phyloP scores from a whole-genome alignment of 2,113 vertebrate genomes.

The Trogon melanurus region DNA sequence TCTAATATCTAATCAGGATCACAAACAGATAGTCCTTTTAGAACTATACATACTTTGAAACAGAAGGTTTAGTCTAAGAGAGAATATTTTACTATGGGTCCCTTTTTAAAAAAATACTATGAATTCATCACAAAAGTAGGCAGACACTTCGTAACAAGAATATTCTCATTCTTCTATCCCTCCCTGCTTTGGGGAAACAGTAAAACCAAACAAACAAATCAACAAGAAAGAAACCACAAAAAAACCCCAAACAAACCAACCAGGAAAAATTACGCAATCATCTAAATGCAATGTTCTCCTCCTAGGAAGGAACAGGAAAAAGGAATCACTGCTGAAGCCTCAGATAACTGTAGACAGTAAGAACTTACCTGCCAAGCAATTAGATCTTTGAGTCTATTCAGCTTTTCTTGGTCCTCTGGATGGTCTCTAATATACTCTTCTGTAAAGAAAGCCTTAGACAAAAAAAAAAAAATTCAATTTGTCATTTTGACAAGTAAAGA shows the following conservation, averaged over 20 bases:
- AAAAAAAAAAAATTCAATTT: background rate
- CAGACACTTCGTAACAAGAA: background rate
- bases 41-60: background rate
- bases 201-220: background rate
- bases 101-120: background rate
- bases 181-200: background rate
- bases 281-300: background rate
- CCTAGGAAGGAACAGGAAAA: background rate
- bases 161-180: background rate
- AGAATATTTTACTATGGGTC: background rate
- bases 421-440: constrained; percentile 87
- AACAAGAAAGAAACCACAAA: background rate
- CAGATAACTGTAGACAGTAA: background rate
- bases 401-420: constrained; percentile 90
- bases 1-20: background rate
- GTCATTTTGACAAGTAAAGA: background rate
- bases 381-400: constrained; percentile 91
- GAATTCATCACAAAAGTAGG: background rate
- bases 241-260: no score
- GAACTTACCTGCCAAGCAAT: constrained; percentile 97
- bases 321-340: background rate
- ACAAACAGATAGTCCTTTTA: background rate
- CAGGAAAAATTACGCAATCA: background rate
- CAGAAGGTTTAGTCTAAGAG: background rate
- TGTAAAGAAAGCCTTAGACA: constrained; percentile 93